Base-by-base conservation (phyloP, 2,113 vertebrate species). In the Tiliqua scincoides region DNA sequence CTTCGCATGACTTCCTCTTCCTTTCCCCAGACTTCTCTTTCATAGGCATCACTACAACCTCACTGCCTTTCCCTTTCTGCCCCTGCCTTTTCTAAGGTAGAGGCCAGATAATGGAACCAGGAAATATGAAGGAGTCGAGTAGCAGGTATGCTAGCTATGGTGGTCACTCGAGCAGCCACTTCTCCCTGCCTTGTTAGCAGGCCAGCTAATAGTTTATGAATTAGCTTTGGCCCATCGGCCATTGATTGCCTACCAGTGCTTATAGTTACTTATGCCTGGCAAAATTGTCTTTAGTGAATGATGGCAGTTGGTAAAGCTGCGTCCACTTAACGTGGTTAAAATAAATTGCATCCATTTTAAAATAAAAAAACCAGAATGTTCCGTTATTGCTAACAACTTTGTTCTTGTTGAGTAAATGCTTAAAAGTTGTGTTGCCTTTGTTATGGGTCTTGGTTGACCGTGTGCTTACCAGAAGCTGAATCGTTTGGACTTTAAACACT, bases 401-500 rank as follows among this genome's bases (percentile, higher is more conserved):
- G 9, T 77, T 35, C 21, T 75, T 67, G 18, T n/a, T 78, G 81
- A 52, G 61, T 21, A 67, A 76, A 87, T 32, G 68, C 23, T 52
- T 82, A 23, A 70, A 79, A 68, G 25, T 77, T 23, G 15, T 85
- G 68, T 87, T 82, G 18, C 23, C 75, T 84, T 4, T 0, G 62
- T 87, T 37, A 32, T 0, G 0, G 63, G 32, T 6, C 1, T 0
- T 0, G 48, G 18, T 68, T 67, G 73, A 5, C 65, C 2, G 7
- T 37, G 0, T 61, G 43, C 6, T 75, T 88, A 71, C 57, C 57
- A 14, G 30, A 80, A n/a, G 12, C 35, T 23, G 40, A 84, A 74
- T 72, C 48, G 74, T 85, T 70, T 0, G 30, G 80, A 40, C 54
- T 89, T 85, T 88, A 71, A 84, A 92, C 80, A 30, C 89, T 93